Conservation (phyloP, 2,113 vertebrate species). For the Macquaria ambigua region DNA sequence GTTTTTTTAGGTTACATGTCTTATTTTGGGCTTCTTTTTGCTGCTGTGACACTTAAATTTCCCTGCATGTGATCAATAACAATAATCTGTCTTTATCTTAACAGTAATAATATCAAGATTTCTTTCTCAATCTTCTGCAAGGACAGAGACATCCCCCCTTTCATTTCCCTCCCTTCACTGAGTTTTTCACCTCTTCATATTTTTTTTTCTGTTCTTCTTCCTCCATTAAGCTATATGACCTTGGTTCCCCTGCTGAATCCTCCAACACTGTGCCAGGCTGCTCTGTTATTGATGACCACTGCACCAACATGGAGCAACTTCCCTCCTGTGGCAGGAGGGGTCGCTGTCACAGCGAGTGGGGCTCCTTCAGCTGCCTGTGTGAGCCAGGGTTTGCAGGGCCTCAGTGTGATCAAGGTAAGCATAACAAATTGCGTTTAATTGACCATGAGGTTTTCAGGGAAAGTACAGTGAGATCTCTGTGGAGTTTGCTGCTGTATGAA, state of each 20-base stretch:
- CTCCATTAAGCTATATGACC: slow-evolving; percentile 85
- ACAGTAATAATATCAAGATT: not conserved
- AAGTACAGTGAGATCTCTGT: slow-evolving; percentile 21
- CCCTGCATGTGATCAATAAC: too few species aligned
- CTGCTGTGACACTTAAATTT: not conserved
- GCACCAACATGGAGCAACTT: slow-evolving; percentile 78
- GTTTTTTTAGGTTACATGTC: not conserved
- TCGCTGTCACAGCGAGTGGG: slow-evolving; percentile 85
- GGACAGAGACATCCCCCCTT: not conserved
- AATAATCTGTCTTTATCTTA: not conserved
- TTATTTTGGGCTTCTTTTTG: not conserved
- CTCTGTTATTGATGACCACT: slow-evolving; percentile 84
- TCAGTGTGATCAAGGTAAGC: slow-evolving; percentile 88
- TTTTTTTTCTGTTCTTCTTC: slow-evolving; percentile 13
- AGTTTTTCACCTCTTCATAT: not conserved
- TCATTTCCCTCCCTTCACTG: not conserved
- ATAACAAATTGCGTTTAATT: not conserved
- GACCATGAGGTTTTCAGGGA: slow-evolving; percentile 7
- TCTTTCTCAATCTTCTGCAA: slow-evolving; percentile 3
- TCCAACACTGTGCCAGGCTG: slow-evolving; percentile 86
- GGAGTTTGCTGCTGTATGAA: slow-evolving; percentile 39
- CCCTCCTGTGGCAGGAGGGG: slow-evolving; percentile 86
- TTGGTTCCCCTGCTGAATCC: slow-evolving; percentile 88
- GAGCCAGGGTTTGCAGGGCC: slow-evolving; percentile 84
- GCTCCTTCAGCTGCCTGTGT: slow-evolving; percentile 87